Percentiles rank a stretch among this genome's conserved stretches.
These are phyloP conservation scores for Drosophila sturtevanti DNA, from an alignment of 1,140 invertebrate species.

Conservation along the genomic window DNA sequence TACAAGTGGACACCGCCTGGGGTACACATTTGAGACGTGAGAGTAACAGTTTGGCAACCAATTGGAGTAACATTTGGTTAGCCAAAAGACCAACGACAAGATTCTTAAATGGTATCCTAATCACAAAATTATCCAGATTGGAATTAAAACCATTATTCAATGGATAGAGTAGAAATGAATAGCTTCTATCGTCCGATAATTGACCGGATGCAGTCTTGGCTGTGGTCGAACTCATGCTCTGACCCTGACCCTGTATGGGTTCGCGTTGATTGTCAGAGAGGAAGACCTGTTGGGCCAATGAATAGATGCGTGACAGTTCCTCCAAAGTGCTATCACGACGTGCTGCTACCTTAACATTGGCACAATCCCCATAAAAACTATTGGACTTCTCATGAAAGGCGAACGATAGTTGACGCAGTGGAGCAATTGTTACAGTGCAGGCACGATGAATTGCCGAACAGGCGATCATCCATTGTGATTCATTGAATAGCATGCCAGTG, in stretches of 20 bases:
- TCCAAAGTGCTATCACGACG: constrained; percentile 91
- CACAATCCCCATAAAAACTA: constrained; percentile 95
- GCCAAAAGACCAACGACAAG: constrained; percentile 94
- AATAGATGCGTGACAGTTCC: constrained; percentile 91
- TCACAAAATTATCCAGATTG: constrained; percentile 91
- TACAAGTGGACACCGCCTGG: constrained; percentile 80
- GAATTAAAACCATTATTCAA: constrained; percentile 88
- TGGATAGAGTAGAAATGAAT: constrained; percentile 94
- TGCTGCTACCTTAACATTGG: constrained; percentile 96
- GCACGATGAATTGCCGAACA: constrained; percentile 91
- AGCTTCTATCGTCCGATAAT: constrained; percentile 90
- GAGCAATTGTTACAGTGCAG: constrained; percentile 91
- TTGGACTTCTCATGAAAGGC: constrained; percentile 95
- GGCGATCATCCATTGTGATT: constrained; percentile 93
- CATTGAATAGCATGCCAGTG: constrained; percentile 90
- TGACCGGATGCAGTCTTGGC: constrained; percentile 46
- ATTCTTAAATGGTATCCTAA: constrained; percentile 92
- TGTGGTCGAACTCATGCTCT: constrained; percentile 13
- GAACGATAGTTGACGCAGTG: constrained; percentile 92
- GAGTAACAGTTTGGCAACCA: constrained; percentile 92
- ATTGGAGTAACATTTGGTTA: constrained; percentile 95
- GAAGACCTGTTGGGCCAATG: constrained; percentile 93
- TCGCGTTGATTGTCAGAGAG: constrained; percentile 84
- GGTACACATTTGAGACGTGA: constrained; percentile 84
- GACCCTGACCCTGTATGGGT: constrained; percentile 38